Evolutionary conservation across 2,113 vertebrate species (phyloP), one percentile per base, ranked within the genome.

Genomic region (Oxyruncus cristatus): DNA sequence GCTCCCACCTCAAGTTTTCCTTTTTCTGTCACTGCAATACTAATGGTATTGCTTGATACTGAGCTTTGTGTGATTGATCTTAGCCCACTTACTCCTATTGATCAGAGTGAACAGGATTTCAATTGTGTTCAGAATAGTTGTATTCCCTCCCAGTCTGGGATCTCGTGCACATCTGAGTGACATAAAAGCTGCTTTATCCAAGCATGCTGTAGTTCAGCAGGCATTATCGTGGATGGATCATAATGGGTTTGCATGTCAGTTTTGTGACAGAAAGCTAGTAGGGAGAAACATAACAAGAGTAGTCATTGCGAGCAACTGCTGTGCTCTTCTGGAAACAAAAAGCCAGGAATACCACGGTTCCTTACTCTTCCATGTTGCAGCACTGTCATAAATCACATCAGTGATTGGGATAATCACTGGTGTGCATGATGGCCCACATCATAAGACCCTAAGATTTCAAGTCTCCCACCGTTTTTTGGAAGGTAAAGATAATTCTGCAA

Each of bases 261-360:
- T 94, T 90, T 70, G 46, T 59, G 59, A 44, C 82, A 89, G 80
- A 42, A 90, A 96, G 46, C 63, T 88, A 35, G 85, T 86, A 19
- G 87, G 78, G 75, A 90, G 63, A 85, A 83, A 28, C 79, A 84
- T 74, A 86, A 85, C 65, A 24, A 8, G 49, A 77, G 77, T 3
- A 79, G 78, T 70, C 49, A 35, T 53, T 79, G 75, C 50, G 55
- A 90, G 63, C 42, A 59, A 14, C 90, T 88, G 82, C 93, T 93
- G 96, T 82, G 90, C 63, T 71, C 30, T 62, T 93, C 49, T 80
- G 93, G 85, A 86, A 89, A 67, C 46, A 81, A 71, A 83, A 33
- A 42, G 37, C 55, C 68, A 70, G 75, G 32, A 62, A 32, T 67
- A 56, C 55, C 59, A 63, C 0, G 3, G 68, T 28, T 92, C 82